Conservation (phyloP, 2,113 vertebrate species). For the Chaetodon auriga region DNA sequence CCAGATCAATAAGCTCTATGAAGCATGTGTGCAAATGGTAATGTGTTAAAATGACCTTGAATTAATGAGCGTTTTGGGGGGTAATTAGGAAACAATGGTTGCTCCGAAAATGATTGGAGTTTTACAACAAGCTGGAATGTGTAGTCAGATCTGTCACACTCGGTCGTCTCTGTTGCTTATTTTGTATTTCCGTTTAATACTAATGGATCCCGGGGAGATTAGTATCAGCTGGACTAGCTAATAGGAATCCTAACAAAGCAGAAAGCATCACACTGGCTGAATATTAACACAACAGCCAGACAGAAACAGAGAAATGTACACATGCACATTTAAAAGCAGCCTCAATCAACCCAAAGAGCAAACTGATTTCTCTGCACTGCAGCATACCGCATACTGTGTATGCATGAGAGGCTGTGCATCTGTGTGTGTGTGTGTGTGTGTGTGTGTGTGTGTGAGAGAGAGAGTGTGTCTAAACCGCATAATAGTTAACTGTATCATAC, state of each 20-base stretch:
- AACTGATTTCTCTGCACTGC: constrained; percentile 64
- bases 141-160: constrained; percentile 26
- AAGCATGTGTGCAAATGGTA: constrained; percentile 18
- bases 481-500: constrained; percentile 66
- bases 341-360: constrained; percentile 50
- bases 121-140: constrained; percentile 33
- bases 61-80: constrained; percentile 34
- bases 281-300: constrained; percentile 29
- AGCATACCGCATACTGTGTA: constrained; percentile 62
- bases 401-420: constrained; percentile 59
- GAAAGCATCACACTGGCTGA: constrained; percentile 26
- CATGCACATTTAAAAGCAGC: constrained; percentile 27
- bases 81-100: constrained; percentile 29
- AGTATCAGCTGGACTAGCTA: constrained; percentile 21
- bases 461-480: constrained; percentile 52
- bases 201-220: constrained; percentile 36
- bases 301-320: constrained; percentile 22
- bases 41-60: constrained; percentile 50
- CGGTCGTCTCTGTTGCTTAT: constrained; percentile 12
- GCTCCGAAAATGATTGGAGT: not conserved
- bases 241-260: constrained; percentile 34
- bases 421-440: not conserved
- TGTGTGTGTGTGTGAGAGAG: constrained; percentile 39
- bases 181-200: constrained; percentile 42
- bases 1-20: constrained; percentile 45